Evolutionary conservation across 2,797 vertebrate genomes (phyloP), one percentile per base, ranked within the genome.

Genomic region (Knipowitschia caucasica): DNA sequence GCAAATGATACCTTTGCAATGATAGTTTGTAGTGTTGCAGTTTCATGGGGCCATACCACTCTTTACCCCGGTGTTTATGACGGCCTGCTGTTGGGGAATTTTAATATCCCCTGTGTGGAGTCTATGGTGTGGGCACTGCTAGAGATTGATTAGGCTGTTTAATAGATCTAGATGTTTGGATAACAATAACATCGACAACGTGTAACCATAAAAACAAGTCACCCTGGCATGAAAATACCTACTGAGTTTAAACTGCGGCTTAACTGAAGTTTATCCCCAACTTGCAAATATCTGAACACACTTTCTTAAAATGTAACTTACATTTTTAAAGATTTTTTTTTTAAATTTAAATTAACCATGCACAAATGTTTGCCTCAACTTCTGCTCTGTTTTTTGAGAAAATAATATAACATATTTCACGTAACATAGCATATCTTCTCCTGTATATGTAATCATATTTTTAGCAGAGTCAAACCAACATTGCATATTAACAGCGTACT

Each of bases 21-120:
- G n/a, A n/a, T n/a, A 7, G 20, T 14, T 15, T 2, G 5, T 52
- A 3, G 7, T 17, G 26, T 33, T 31, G 6, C 17, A 39, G 7
- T 49, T n/a, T n/a, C n/a, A n/a, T n/a, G n/a, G n/a, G n/a, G 1
- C 1, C 27, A 25, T 24, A 1, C 5, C 21, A 9, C 43, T 34
- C 36, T 8, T 49, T 29, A n/a, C 14, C 15, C 49, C 57, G 75
- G 71, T 71, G 65, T 74, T 58, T 65, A 21, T 44, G 42, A 30
- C 36, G 24, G 45, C 18, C 44, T 29, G 50, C 43, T 49, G 46
- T 58, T 50, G 63, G 74, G 66, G 62, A 61, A 73, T 84, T 69
- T n/a, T 67, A 26, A 72, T 75, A 69, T 66, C 35, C 45, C 53
- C 2, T 36, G 20, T 39, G 20, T 57, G 64, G 53, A 50, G 61